A percentile compares a stretch with the other conserved stretches of the same genome.
Conservation (phyloP, 2,113 vertebrate species). For the Columba livia region DNA sequence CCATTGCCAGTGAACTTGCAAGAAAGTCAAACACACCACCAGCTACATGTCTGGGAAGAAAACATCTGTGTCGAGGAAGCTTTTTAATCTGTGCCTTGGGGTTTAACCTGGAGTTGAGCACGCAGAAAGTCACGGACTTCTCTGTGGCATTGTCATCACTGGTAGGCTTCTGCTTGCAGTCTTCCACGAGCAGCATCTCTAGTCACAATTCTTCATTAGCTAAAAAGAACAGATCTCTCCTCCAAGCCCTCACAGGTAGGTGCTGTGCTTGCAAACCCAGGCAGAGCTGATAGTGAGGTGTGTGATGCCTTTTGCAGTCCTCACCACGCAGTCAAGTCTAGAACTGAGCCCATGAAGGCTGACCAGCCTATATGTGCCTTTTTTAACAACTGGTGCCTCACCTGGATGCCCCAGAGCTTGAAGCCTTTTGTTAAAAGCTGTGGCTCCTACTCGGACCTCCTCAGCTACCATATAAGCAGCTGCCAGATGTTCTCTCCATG, state of each 20-base stretch:
- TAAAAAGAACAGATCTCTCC: not conserved
- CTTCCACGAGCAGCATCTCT: not conserved
- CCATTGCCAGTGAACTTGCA: not conserved
- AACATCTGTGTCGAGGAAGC: not conserved
- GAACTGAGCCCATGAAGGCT: not conserved
- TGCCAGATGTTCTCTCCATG: not conserved
- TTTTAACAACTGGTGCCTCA: not conserved
- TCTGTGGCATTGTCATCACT: not conserved
- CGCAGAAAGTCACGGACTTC: not conserved
- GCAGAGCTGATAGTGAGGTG: not conserved
- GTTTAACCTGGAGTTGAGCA: not conserved
- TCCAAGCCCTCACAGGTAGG: not conserved
- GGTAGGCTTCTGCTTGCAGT: not conserved
- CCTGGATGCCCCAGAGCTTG: not conserved
- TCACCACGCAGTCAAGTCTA: not conserved
- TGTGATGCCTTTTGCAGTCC: not conserved
- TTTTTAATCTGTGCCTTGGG: not conserved
- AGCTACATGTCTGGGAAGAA: not conserved
- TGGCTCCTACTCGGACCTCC: not conserved
- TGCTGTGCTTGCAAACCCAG: not conserved
- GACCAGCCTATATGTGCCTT: not conserved
- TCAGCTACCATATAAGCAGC: not conserved
- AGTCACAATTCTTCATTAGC: not conserved
- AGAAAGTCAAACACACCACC: not conserved
- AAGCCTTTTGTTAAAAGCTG: not conserved